Evolutionary conservation across 2,113 vertebrate species (phyloP), one percentile per base, ranked within the genome.

Genomic region (Apeltes quadracus): DNA sequence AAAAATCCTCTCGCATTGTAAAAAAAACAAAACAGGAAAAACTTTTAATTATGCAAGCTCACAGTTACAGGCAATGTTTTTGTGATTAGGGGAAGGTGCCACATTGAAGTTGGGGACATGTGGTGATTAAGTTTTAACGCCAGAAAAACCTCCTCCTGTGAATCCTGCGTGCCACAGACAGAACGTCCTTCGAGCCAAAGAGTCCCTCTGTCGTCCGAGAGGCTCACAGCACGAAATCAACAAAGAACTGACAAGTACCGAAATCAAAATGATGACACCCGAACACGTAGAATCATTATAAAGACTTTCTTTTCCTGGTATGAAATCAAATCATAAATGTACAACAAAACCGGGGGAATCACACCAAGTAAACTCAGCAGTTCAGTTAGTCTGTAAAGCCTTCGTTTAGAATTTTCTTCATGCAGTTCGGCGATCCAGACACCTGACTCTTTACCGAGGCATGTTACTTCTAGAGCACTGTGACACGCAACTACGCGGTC

Each of bases 41-140:
- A 80, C 69, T 69, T 91, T 89, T 89, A 86, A 88, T 88, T 72
- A 87, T 81, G 88, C 80, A 87, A 91, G 84, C 84, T 89, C 85
- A 91, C 84, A 89, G 82, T 88, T 84, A 88, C 81, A 89, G 75
- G 76, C 72, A 79, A 77, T 86, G 69, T 74, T 74, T 81, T 61
- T 70, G 76, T 75, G 66, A 70, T 78, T 23, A 55, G 53, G 81
- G 48, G 65, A 72, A 57, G 73, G 54, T 64, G 76, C 69, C 76
- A 83, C 54, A 61, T 61, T 64, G 68, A 63, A 58, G 75, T 75
- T 76, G 78, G 71, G 38, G 76, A 82, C 65, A 59, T 72, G 70
- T 70, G 62, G 69, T 56, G 61, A 75, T 54, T 48, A 68, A 66
- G 57, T 66, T 54, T 56, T 55, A 85, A 78, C 61, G 67, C n/a